These are phyloP conservation scores for Halcyon malimbica DNA, from an alignment of 2,113 vertebrate species.

Conservation along the genomic window DNA sequence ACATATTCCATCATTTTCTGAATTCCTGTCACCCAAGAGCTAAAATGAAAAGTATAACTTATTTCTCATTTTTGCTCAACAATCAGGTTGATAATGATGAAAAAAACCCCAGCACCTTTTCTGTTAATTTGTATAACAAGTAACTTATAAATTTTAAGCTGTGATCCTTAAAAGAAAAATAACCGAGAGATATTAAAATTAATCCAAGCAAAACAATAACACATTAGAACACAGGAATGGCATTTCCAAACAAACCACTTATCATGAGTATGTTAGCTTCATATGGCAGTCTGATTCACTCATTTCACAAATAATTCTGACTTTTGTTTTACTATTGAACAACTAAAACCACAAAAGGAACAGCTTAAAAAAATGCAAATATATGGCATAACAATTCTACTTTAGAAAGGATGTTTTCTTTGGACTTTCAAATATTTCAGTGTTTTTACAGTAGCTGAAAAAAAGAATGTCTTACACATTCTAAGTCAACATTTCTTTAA, in stretches of 20 bases:
- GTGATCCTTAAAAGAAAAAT: background rate
- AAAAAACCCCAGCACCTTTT: fast-evolving
- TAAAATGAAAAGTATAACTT: constrained; percentile 58
- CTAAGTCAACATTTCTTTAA: constrained; percentile 21
- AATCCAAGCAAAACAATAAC: background rate
- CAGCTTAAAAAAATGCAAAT: background rate
- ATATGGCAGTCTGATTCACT: background rate
- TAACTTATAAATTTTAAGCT: background rate
- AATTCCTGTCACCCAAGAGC: constrained; percentile 70
- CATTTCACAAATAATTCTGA: background rate
- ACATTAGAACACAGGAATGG: background rate
- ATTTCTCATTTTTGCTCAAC: background rate
- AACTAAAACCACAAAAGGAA: background rate
- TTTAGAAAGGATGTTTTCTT: background rate
- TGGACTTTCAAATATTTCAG: constrained; percentile 6
- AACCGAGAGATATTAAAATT: background rate
- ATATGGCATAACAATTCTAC: background rate
- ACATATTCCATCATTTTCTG: constrained; percentile 79
- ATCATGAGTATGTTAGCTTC: background rate
- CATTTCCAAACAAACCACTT: background rate
- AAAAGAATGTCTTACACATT: background rate
- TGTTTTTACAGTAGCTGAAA: background rate
- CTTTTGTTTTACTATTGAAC: background rate
- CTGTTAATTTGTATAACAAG: background rate
- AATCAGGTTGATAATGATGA: background rate